Conservation (phyloP, 2,888 invertebrate genomes). For the Rhodophaea formosa region DNA sequence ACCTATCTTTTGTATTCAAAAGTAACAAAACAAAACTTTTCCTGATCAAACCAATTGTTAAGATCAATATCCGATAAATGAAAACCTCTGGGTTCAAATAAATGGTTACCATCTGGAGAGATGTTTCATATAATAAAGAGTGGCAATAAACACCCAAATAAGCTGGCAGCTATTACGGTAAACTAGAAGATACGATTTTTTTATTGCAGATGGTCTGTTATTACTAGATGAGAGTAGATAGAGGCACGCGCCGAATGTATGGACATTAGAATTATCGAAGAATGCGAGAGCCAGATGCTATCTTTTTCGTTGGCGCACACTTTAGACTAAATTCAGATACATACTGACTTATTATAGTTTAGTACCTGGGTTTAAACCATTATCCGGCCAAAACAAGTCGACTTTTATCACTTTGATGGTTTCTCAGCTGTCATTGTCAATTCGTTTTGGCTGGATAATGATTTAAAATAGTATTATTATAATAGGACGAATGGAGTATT, state of each 20-base stretch:
- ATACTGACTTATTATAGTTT: too few relatives aligned
- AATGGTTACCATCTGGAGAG: neutral
- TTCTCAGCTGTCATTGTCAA: too few relatives aligned
- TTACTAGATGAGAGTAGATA: constrained; percentile 62
- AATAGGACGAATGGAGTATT: too few relatives aligned
- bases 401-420: too few relatives aligned
- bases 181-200: constrained; percentile 53
- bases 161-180: constrained; percentile 65
- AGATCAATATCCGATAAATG: neutral
- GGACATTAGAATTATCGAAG: constrained; percentile 50
- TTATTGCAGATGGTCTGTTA: constrained; percentile 65
- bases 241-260: constrained; percentile 51
- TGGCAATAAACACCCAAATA: constrained; percentile 51
- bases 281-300: constrained; percentile 52
- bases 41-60: neutral
- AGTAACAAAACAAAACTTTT: neutral
- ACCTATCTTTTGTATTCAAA: too few relatives aligned
- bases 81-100: neutral
- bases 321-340: neutral
- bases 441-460: too few relatives aligned
- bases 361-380: too few relatives aligned
- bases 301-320: constrained; percentile 25
- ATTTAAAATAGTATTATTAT: too few relatives aligned
- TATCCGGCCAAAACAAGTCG: too few relatives aligned
- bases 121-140: constrained; percentile 38